Evolutionary conservation across 2,113 vertebrate genomes (phyloP), one percentile per base, ranked within the genome.

Genomic region (Sclerurus mexicanus): DNA sequence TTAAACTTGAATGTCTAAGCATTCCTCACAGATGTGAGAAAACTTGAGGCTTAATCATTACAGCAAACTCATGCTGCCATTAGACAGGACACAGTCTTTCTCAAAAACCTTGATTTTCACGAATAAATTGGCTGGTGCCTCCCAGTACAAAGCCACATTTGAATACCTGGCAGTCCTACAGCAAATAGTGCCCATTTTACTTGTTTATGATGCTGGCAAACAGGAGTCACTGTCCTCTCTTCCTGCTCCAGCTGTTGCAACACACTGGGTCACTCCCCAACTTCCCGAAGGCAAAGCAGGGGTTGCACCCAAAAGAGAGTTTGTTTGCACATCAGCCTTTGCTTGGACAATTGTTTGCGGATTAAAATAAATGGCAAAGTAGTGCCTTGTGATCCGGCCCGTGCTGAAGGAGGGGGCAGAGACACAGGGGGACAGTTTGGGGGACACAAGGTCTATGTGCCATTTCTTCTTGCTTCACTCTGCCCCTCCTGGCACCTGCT

Each of bases 11-110:
- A 82, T 46, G 76, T 78, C 87, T 92, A 92, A 93, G 90, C 84
- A 85, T 92, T 95, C 84, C 62, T 81, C 87, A 81, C 94, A 92
- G 85, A 93, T 95, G 93, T 96, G 95, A 91, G 86, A 84, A 80
- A 83, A 89, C 75, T 83, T 5, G 50, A 91, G 78, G 42, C 59
- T 83, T 35, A 72, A 72, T 68, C 82, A 33, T 60, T 52, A 22
- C 67, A 80, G 91, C 49, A 73, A 64, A 18, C 4, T 67, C 35
- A 12, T 14, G 84, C 73, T 81, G 50, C 64, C 60, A 12, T 64
- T 7, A 59, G 77, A 2, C 60, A 77, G 76, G 80, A 53, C 50
- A 30, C 1, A 24, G 50, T 49, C 44, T 49, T 46, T 33, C 63
- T 66, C 40, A 63, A 12, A 90, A 84, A 16, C 2, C 0, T 22